Percentiles rank a stretch among this genome's conserved stretches.
Conservation (phyloP, 2,113 vertebrate genomes). For the Phycodurus eques region DNA sequence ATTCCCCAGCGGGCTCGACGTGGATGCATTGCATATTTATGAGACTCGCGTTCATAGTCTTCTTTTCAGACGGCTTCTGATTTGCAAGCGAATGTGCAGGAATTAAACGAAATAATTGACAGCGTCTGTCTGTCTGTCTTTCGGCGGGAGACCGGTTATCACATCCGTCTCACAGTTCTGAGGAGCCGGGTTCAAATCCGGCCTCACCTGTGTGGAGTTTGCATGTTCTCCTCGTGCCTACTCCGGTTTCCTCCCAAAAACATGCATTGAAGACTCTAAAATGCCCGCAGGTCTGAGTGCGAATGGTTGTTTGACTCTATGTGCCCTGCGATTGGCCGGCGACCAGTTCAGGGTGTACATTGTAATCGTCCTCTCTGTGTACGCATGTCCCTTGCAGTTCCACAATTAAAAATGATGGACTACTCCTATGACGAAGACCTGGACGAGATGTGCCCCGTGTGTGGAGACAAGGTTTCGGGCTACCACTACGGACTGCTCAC, state of each 20-base stretch:
- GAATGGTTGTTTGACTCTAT: no score
- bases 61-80: conserved; percentile 19
- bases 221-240: no score
- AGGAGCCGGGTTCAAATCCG: no score
- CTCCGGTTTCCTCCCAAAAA: no score
- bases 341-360: neutral
- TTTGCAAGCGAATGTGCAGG: neutral
- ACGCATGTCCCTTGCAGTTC: conserved; percentile 71
- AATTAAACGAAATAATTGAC: neutral
- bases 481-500: conserved; percentile 98
- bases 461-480: conserved; percentile 97
- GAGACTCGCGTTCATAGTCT: conserved; percentile 55
- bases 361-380: conserved; percentile 38
- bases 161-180: no score
- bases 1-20: conserved; percentile 65
- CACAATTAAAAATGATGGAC: conserved; percentile 99
- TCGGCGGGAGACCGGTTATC: no score
- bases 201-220: no score
- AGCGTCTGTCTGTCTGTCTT: neutral
- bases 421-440: conserved; percentile 98
- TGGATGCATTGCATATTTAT: conserved; percentile 73
- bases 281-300: no score
- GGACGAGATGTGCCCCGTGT: conserved; percentile 97
- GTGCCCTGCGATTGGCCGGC: no score
- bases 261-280: no score